Evolutionary conservation across 2,888 invertebrate genomes (phyloP), one percentile per base, ranked within the genome.

Genomic region (Drosophila mettleri): DNA sequence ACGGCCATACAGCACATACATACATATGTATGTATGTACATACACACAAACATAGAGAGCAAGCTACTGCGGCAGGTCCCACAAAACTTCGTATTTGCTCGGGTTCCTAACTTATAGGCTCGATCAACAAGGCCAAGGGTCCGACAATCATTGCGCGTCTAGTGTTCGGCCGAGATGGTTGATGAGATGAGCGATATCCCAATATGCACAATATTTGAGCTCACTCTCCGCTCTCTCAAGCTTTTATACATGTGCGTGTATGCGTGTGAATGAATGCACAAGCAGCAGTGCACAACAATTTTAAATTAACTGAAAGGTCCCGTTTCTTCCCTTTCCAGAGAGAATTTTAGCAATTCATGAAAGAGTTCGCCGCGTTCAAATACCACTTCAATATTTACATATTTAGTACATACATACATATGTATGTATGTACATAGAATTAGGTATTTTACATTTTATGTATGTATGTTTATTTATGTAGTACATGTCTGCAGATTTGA

Each of bases 1-100:
- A 55, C 58, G 75, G 60, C 53, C 22, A 24, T 24, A n/a, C 22
- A 6, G 8, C 7, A 29, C 29, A 29, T 3, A 29, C 7, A 29
- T 29, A 8, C 7, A 8, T 8, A n/a, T n/a, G n/a, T n/a, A n/a
- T n/a, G n/a, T n/a, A n/a, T n/a, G n/a, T n/a, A n/a, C n/a, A n/a
- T n/a, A n/a, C n/a, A n/a, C n/a, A n/a, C n/a, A n/a, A 39, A 38
- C 41, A 22, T 22, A 3, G 4, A 24, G 45, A 3, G 12, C 45
- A 16, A 45, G 10, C 45, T 16, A 16, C 27, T 45, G 10, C 6
- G 10, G 45, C 16, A 10, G 45, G n/a, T 2, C 43, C n/a, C 14
- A 43, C 43, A 8, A 9, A 27, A 3, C 45, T 45, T 45, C 45
- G 45, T 18, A 12, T 16, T 27, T 27, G 16, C 16, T 27, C 45